Percentiles rank a stretch among this genome's conserved stretches.
These are phyloP conservation scores for Coenonympha arcania DNA, from an alignment of 2,888 invertebrate species.

Conservation along the genomic window DNA sequence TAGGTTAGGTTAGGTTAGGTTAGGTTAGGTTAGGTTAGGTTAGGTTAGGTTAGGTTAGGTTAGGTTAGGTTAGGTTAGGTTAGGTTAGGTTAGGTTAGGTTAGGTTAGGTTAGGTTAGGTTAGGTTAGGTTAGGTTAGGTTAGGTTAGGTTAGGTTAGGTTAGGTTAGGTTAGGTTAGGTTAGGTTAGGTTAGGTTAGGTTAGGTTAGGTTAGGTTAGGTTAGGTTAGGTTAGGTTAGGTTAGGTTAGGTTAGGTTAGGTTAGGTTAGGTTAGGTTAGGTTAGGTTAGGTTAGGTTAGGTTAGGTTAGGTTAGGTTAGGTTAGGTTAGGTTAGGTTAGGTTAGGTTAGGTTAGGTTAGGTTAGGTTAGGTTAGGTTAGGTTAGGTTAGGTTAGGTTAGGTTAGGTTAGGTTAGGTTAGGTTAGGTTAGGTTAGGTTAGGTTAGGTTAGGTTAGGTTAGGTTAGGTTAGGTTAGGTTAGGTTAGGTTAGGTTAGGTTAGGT, in stretches of 20 bases:
- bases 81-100: conserved; percentile 7
- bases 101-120: conserved; percentile 6
- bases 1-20: conserved; percentile 7
- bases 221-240: background rate
- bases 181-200: background rate
- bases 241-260: conserved; percentile 21
- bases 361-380: conserved; percentile 1
- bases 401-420: conserved; percentile 1
- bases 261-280: conserved; percentile 26
- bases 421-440: conserved; percentile 1
- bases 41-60: conserved; percentile 8
- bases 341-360: conserved; percentile 1
- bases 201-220: conserved; percentile 1
- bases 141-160: conserved; percentile 6
- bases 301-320: conserved; percentile 26
- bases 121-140: conserved; percentile 3
- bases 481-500: conserved; percentile 16
- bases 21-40: conserved; percentile 7
- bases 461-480: conserved; percentile 1
- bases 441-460: conserved; percentile 1
- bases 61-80: conserved; percentile 8
- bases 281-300: conserved; percentile 26
- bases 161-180: conserved; percentile 3
- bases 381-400: conserved; percentile 1
- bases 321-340: conserved; percentile 1